These are phyloP conservation scores for Drosophila ananassae DNA, from an alignment of 1,140 invertebrate genomes.

Conservation along the genomic window DNA sequence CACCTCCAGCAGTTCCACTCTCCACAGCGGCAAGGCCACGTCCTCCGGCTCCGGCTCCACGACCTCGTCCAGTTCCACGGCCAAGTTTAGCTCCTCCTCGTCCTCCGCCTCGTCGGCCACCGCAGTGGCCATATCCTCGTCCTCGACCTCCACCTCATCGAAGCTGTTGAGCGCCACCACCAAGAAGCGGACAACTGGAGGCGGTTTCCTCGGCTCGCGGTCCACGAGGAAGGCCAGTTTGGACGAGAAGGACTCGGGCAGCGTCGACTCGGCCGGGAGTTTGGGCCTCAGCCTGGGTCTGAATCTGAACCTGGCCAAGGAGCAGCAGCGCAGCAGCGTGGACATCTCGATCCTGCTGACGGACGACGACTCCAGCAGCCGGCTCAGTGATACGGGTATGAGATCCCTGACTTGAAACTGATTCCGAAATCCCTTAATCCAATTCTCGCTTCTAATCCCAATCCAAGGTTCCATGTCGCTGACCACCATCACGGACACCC, in stretches of 20 bases:
- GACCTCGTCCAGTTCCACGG: slow-evolving; percentile 34
- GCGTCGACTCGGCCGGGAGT: slow-evolving; percentile 58
- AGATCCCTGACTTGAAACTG: neutral
- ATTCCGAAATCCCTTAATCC: neutral
- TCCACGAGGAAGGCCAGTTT: slow-evolving; percentile 72
- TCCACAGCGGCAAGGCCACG: slow-evolving; percentile 50
- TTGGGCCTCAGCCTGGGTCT: slow-evolving; percentile 45
- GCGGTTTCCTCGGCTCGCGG: slow-evolving; percentile 24
- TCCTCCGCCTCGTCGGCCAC: slow-evolving; percentile 27
- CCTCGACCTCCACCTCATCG: slow-evolving; percentile 14
- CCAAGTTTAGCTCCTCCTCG: slow-evolving; percentile 59
- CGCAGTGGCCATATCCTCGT: slow-evolving; percentile 19
- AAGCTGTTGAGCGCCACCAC: slow-evolving; percentile 28
- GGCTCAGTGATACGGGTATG: slow-evolving; percentile 78
- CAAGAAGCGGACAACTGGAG: slow-evolving; percentile 51
- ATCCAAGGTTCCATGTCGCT: slow-evolving; percentile 84
- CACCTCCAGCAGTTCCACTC: slow-evolving; percentile 71
- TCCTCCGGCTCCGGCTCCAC: slow-evolving; percentile 3
- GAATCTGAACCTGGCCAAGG: slow-evolving; percentile 45
- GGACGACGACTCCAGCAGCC: slow-evolving; percentile 79
- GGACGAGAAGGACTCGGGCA: slow-evolving; percentile 80
- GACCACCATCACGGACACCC: slow-evolving; percentile 88
- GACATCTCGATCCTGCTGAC: slow-evolving; percentile 77
- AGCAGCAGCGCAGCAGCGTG: slow-evolving; percentile 76
- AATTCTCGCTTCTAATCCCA: neutral